Base-by-base conservation (phyloP, 2,113 vertebrate species). In the Sinocyclocheilus rhinocerous region DNA sequence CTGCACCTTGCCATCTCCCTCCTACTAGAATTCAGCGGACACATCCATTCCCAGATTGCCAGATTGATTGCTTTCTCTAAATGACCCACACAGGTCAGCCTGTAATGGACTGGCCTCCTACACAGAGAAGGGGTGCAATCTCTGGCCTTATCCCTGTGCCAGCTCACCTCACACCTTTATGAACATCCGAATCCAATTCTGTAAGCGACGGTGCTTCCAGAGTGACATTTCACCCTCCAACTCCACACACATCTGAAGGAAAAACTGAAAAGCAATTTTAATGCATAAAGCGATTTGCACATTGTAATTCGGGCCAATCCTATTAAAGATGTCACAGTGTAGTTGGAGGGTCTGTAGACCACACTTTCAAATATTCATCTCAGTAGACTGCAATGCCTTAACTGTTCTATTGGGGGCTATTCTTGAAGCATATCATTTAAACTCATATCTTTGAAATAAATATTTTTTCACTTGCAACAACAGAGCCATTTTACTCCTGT, bases 71-170 rank as follows among this genome's bases (percentile, higher is more conserved):
- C 91, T 87, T 89, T 91, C 76, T 88, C 79, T 86, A 45, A 90
- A 89, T 89, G 90, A 91, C 91, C 91, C 86, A 86, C 55, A 48
- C 45, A 89, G 92, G 92, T 94, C 91, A 89, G 12, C 29, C 89
- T 85, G 89, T 93, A 93, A 93, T 91, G 88, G 87, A 91, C 90
- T 89, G 29, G 86, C 89, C 92, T 94, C 91, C 92, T 90, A 92
- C 89, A 88, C 90, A 79, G 85, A 90, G 89, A 87, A 91, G 88
- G 26, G 89, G 87, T 72, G 76, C 91, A 91, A 91, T 91, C 89
- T 91, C 76, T 65, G 18, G 87, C 89, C 76, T 61, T 79, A 70
- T 87, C 26, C 52, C 59, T 80, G 65, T 75, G 65, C 52, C 42
- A 39, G 55, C 84, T 50, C 80, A 83, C 20, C 65, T 61, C 86